These are phyloP conservation scores for Scleropages formosus DNA, from an alignment of 2,797 vertebrate species.

Conservation along the genomic window DNA sequence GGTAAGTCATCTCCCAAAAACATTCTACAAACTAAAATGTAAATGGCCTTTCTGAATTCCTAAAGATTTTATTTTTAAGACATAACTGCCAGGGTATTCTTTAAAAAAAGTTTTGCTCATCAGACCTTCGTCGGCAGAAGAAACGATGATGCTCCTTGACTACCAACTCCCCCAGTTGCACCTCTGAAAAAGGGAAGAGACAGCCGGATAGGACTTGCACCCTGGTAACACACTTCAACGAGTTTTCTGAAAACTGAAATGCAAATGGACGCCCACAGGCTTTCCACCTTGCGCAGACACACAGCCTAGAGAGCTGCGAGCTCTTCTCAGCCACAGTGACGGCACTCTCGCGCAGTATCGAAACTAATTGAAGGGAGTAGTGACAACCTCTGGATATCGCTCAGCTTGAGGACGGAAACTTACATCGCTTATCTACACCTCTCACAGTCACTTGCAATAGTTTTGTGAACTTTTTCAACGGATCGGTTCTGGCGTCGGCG, in stretches of 20 bases:
- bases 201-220: neutral
- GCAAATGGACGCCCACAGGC: conserved; percentile 17
- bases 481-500: conserved; percentile 5
- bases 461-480: conserved; percentile 23
- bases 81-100: neutral
- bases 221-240: neutral
- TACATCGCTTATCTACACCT: conserved; percentile 9
- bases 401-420: neutral
- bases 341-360: conserved; percentile 7
- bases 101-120: neutral
- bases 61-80: neutral
- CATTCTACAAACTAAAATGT: conserved; percentile 1
- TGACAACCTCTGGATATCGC: neutral
- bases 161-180: neutral
- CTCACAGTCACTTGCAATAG: conserved; percentile 6
- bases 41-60: neutral
- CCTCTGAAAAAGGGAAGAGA: conserved; percentile 5
- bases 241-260: conserved; percentile 16
- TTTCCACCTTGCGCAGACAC: neutral
- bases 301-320: neutral
- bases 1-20: neutral
- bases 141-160: conserved; percentile 1
- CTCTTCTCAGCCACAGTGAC: neutral
- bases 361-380: conserved; percentile 24
- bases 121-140: neutral